Evolutionary conservation across 2,888 invertebrate genomes (phyloP).

Genomic region (Plutella xylostella): DNA sequence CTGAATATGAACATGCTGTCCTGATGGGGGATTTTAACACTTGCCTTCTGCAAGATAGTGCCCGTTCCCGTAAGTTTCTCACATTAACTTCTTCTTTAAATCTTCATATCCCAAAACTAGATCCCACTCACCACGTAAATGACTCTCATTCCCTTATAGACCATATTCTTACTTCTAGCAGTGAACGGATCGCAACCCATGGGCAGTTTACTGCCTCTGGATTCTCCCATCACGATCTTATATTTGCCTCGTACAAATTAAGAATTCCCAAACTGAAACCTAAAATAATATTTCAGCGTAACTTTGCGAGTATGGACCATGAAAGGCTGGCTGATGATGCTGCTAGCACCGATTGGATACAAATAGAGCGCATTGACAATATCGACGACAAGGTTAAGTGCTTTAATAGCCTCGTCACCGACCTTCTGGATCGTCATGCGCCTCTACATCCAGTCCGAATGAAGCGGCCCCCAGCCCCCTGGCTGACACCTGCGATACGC

Average conservation of each 20-base stretch:
- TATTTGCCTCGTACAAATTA: background rate
- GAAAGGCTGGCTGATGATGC: slow-evolving; percentile 10
- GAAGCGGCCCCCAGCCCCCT: slow-evolving; percentile 12
- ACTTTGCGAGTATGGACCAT: slow-evolving; percentile 11
- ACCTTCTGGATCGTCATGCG: slow-evolving; percentile 14
- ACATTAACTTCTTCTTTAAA: slow-evolving; percentile 9
- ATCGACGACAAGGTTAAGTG: slow-evolving; percentile 12
- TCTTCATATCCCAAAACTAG: slow-evolving; percentile 10
- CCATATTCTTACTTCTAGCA: slow-evolving; percentile 12
- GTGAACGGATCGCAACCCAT: background rate
- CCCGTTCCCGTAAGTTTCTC: slow-evolving; percentile 3
- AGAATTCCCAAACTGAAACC: background rate
- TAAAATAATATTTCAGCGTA: slow-evolving; percentile 8
- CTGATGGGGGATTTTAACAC: slow-evolving; percentile 16
- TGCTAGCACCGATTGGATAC: slow-evolving; percentile 9
- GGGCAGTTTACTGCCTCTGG: background rate
- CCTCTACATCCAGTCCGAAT: slow-evolving; percentile 10
- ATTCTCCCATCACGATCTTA: background rate
- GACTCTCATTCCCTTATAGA: slow-evolving; percentile 10
- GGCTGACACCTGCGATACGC: slow-evolving; percentile 13
- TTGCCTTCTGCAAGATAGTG: slow-evolving; percentile 9
- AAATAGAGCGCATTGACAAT: background rate
- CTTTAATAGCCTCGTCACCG: slow-evolving; percentile 10
- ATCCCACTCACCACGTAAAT: slow-evolving; percentile 9
- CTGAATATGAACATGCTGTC: slow-evolving; percentile 6